phyloP scores from a whole-genome alignment of 2,888 invertebrate genomes.

The Asteroscopus sphinx region DNA sequence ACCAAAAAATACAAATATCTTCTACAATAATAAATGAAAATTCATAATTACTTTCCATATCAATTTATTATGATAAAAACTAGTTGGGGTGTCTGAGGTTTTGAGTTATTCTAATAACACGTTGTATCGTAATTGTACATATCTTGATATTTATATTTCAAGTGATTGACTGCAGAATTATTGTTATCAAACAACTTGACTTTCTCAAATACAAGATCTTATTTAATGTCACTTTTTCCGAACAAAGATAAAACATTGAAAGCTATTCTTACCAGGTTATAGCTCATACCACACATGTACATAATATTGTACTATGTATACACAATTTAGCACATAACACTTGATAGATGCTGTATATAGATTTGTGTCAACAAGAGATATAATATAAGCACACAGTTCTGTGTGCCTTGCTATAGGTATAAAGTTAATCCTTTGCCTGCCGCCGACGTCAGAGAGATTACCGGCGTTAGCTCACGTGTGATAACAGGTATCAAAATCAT shows the following conservation, averaged over 20 bases:
- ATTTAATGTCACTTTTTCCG: neutral
- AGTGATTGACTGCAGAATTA: too few species aligned
- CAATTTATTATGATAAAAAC: too few species aligned
- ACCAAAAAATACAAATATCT: too few species aligned
- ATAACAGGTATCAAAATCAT: conserved; percentile 51
- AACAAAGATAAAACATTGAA: conserved; percentile 2
- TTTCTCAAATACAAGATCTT: conserved; percentile 4
- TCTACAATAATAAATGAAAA: too few species aligned
- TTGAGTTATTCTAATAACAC: too few species aligned
- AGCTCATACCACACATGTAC: conserved; percentile 14
- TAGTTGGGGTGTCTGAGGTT: too few species aligned
- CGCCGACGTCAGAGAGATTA: conserved; percentile 57
- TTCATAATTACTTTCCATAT: too few species aligned
- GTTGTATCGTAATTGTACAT: too few species aligned
- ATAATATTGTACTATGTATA: conserved; percentile 24
- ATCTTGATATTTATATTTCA: too few species aligned
- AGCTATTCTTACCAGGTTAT: conserved; percentile 12
- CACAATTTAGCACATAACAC: conserved; percentile 27
- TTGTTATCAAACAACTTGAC: neutral
- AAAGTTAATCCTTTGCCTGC: conserved; percentile 59
- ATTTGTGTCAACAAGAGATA: conserved; percentile 48
- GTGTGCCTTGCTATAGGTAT: conserved; percentile 53
- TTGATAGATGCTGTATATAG: conserved; percentile 30
- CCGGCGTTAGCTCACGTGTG: conserved; percentile 45
- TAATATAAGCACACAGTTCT: conserved; percentile 52